Evolutionary conservation across 2,888 invertebrate genomes (phyloP).

Genomic region (Alsophila aescularia): DNA sequence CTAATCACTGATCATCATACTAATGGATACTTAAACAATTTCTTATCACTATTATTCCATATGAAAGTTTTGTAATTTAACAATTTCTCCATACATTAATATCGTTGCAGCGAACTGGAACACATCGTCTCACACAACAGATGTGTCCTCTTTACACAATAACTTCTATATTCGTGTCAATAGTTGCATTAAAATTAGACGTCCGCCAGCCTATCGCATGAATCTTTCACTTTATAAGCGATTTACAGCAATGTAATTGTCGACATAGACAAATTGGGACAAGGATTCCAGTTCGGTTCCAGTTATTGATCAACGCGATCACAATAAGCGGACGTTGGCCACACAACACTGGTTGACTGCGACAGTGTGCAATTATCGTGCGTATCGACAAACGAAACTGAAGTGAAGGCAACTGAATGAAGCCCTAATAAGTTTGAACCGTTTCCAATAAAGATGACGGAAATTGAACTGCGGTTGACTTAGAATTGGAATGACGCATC

Average conservation of each 20-base stretch:
- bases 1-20: neutral
- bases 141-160: conserved; percentile 32
- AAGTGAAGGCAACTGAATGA: conserved; percentile 9
- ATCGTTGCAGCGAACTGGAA: conserved; percentile 6
- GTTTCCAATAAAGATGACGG: too few relatives aligned
- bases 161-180: conserved; percentile 23
- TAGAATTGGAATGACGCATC: too few relatives aligned
- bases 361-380: conserved; percentile 57
- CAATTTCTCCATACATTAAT: conserved; percentile 2
- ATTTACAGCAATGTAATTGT: conserved; percentile 28
- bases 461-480: too few relatives aligned
- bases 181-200: conserved; percentile 24
- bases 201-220: conserved; percentile 3
- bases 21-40: neutral
- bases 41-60: neutral
- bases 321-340: conserved; percentile 78
- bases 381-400: conserved; percentile 52
- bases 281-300: conserved; percentile 60
- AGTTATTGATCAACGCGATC: conserved; percentile 64
- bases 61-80: neutral
- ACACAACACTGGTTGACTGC: conserved; percentile 45
- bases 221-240: conserved; percentile 29
- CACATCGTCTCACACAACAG: conserved; percentile 18
- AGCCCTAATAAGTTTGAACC: conserved; percentile 28
- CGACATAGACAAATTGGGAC: conserved; percentile 58